Conservation (phyloP, 2,113 vertebrate genomes). For the Mesocricetus auratus region DNA sequence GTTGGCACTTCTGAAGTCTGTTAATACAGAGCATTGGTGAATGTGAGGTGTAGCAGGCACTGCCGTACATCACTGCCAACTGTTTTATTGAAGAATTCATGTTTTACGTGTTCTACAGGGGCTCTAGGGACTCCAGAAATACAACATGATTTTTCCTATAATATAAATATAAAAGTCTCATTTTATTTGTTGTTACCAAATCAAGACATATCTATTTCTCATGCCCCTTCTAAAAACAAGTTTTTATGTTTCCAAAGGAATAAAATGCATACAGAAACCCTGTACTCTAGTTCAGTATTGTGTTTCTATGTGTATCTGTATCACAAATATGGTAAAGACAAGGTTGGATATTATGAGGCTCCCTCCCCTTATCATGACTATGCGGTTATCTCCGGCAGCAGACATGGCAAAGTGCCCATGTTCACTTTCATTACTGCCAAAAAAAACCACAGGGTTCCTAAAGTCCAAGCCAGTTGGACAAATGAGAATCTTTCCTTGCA, state of each 20-base stretch:
- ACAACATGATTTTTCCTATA: not conserved
- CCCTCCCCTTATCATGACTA: not conserved
- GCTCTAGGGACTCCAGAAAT: not conserved
- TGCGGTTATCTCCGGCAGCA: not conserved
- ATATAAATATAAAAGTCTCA: not conserved
- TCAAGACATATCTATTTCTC: conserved; percentile 1
- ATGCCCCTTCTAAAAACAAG: not conserved
- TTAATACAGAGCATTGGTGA: not conserved
- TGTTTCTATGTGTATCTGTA: not conserved
- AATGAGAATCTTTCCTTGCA: not conserved
- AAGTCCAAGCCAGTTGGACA: not conserved
- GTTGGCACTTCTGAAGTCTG: not conserved
- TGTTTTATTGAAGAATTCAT: not conserved
- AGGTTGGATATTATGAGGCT: not conserved
- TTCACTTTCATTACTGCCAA: not conserved
- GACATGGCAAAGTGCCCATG: not conserved
- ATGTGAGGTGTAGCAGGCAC: not conserved
- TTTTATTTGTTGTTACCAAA: conserved; percentile 21
- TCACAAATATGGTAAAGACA: conserved; percentile 20
- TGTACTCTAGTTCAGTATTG: not conserved
- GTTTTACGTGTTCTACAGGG: not conserved
- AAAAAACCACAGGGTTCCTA: not conserved
- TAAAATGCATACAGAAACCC: not conserved
- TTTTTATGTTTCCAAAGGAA: not conserved
- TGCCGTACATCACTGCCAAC: not conserved